Evolutionary conservation across 1,140 invertebrate species (phyloP), one percentile per base, ranked within the genome.

Genomic region (Drosophila mayri): DNA sequence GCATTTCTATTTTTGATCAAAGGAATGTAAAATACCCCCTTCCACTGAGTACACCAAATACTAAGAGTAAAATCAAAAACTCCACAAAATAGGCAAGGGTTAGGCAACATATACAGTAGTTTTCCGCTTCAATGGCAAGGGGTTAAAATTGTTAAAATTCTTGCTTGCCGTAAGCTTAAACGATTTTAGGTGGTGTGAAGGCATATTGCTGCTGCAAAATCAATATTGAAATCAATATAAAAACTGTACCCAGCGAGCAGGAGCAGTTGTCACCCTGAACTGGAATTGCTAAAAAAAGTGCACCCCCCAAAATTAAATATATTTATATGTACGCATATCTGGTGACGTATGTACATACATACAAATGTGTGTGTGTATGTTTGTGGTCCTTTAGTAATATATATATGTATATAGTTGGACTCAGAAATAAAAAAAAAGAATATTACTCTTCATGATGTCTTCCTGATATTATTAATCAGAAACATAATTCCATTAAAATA

Each of bases 141-240:
- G 65, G 64, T 66, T 67, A 67, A 50, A 67, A 66, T 66, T 64
- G 46, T 67, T 40, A 35, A 67, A 61, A 43, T 67, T 67, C 44
- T 25, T 67, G 35, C 52, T 38, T 49, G 62, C 14, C 16, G 28
- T 63, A 40, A 40, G 65, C 62, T 66, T 20, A 49, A 66, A 28
- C 18, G 18, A 38, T 67, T 66, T 67, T 50, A 20, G 62, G 65
- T 66, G 68, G 44, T 61, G 62, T 70, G 30, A 55, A 41, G 35
- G 44, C 52, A 49, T 41, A 58, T 77, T 59, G 64, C 50, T 67
- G 62, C 65, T 66, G 28, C 47, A 63, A 86, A 85, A 85, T 85
- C 82, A 75, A 85, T 85, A 86, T 86, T 71, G 74, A 85, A 85
- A 85, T 85, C 81, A 79, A 83, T 83, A 83, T 79, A 81, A 64